Base-by-base conservation (phyloP, 2,113 vertebrate genomes). In the Sprattus sprattus region DNA sequence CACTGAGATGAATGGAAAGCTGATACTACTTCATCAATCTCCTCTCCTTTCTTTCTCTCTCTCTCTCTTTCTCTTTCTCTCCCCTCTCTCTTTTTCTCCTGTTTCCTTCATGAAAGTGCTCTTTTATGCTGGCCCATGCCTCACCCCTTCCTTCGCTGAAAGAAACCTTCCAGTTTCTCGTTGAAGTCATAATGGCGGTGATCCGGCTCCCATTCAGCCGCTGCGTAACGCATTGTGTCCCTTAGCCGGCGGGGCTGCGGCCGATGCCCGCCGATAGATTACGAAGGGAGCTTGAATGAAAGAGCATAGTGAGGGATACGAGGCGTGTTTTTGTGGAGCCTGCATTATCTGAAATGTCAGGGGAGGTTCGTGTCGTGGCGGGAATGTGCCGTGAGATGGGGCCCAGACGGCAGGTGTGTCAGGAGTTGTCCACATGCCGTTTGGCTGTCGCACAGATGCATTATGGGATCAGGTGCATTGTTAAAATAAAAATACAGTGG, bases 71-170 rank as follows among this genome's bases (percentile, higher is more conserved):
- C n/a, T 64, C 20, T 67, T 28, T 67, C n/a, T 67, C 57, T 64
- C n/a, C n/a, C 8, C n/a, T 28, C 13, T 71, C n/a, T 71, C 25
- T 39, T 32, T 16, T 39, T 32, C 32, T 18, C 25, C 11, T 4
- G 2, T 39, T 75, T 75, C 44, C 71, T 78, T 15, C 28, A 32
- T 32, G 71, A 78, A 78, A 78, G 71, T 78, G 71, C 28, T 32
- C 71, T 78, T 78, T 78, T 78, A 78, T 78, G 28, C 71, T 15
- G 71, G 71, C 71, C 25, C 71, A 71, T 13, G 71, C 71, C 71
- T 78, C 71, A 32, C n/a, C 71, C 71, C 71, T 15, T 39, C 71
- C 71, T 13, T 78, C 71, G 71, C 71, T 78, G 71, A 78, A 78
- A 78, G 71, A 78, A 32, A 39, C 16, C 71, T 78, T 39, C 71